phyloP scores from a whole-genome alignment of 1,140 invertebrate genomes.

The Panonychus citri region DNA sequence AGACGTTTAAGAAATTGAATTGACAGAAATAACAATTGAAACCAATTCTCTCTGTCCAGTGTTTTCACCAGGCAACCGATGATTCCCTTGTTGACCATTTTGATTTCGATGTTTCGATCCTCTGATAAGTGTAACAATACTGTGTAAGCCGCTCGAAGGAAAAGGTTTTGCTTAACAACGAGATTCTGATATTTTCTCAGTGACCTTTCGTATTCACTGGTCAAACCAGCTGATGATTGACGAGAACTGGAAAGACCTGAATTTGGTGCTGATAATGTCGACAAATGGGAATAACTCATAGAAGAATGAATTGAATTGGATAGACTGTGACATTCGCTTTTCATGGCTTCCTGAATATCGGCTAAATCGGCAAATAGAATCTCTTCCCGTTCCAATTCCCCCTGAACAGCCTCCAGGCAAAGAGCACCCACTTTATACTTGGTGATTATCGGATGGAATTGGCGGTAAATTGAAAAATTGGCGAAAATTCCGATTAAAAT shows the following conservation, averaged over 20 bases:
- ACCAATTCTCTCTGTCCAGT: conserved; percentile 47
- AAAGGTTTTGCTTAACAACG: conserved; percentile 64
- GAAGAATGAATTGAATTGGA: background rate
- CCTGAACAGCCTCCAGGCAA: conserved; percentile 85
- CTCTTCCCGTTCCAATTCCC: conserved; percentile 65
- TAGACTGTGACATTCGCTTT: background rate
- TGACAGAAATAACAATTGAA: conserved; percentile 68
- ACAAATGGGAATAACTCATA: background rate
- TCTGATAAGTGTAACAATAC: conserved; percentile 82
- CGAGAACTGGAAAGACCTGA: background rate
- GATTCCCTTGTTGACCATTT: conserved; percentile 86
- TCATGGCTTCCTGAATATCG: conserved; percentile 18
- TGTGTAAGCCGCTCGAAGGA: conserved; percentile 41
- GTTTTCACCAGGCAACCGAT: conserved; percentile 64
- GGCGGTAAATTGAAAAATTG: conserved; percentile 84
- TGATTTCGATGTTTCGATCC: conserved; percentile 73
- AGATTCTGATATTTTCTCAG: conserved; percentile 49
- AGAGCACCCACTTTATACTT: conserved; percentile 56
- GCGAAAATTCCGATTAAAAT: conserved; percentile 94
- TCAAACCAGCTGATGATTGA: conserved; percentile 26
- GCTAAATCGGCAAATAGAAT: conserved; percentile 73
- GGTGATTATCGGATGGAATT: conserved; percentile 76
- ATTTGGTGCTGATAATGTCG: background rate
- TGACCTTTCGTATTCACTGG: conserved; percentile 56
- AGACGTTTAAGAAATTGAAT: conserved; percentile 85